Evolutionary conservation across 1,140 invertebrate genomes (phyloP), one percentile per base, ranked within the genome.

Genomic region (Panagrolaimus sp.): DNA sequence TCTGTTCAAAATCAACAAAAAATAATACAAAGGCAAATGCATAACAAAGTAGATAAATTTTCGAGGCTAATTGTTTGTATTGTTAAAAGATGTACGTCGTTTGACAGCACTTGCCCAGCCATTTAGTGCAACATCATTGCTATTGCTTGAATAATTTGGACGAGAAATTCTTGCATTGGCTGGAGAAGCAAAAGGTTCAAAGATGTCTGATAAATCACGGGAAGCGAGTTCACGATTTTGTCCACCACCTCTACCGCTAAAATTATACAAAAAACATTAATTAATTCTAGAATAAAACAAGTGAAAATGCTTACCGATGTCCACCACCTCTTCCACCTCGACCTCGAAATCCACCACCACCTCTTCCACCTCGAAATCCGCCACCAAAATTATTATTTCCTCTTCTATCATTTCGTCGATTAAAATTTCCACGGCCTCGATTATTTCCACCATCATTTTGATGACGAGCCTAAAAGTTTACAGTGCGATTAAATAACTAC

Each of bases 31-130:
- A 38, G 7, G 31, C 31, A 38, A 7, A 38, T 4, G 7, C 31
- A 38, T n/a, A 38, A 38, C 31, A 7, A 38, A 38, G 31, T 7
- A 38, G 7, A 38, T 7, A 38, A 4, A 7, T 38, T n/a, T n/a
- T n/a, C n/a, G n/a, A 7, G 7, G 31, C 7, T 38, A 38, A 38
- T 38, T 38, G 31, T 38, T 38, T 38, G 31, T n/a, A n/a, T n/a
- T n/a, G n/a, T n/a, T n/a, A n/a, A n/a, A n/a, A n/a, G n/a, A 38
- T 4, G 31, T 38, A 4, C 31, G 31, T 4, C 31, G 31, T 4
- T 57, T 57, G 11, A 57, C 51, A 57, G 51, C 51, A 16, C 27
- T 57, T 20, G 51, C 51, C 51, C 51, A 57, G 11, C 51, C 51
- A 57, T 27, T 57, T 57, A 25, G n/a, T 1, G 51, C 51, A 7